These are phyloP conservation scores for Budorcas taxicolor DNA, from an alignment of 2,113 vertebrate genomes.

Conservation along the genomic window DNA sequence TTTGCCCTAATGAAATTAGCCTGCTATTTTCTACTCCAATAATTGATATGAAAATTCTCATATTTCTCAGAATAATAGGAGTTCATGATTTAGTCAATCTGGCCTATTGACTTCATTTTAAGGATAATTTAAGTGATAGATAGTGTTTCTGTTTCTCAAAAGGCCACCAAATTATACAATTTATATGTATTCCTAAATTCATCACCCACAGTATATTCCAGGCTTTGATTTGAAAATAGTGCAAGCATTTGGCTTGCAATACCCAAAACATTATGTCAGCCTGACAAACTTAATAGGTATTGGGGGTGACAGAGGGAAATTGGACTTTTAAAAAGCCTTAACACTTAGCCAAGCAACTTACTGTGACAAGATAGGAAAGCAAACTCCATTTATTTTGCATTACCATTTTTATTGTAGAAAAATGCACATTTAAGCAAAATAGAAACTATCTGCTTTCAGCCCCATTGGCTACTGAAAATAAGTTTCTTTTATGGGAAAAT, in stretches of 20 bases:
- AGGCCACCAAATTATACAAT: not conserved
- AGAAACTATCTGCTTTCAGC: constrained; percentile 70
- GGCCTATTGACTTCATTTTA: not conserved
- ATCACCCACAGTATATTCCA: not conserved
- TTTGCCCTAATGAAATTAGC: not conserved
- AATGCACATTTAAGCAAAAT: constrained; percentile 72
- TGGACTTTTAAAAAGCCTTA: constrained; percentile 62
- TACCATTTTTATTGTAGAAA: constrained; percentile 69
- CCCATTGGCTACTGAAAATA: constrained; percentile 69
- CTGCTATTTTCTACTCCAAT: not conserved
- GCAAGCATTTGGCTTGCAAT: constrained; percentile 16
- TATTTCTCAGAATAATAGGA: not conserved
- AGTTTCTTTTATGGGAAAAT: constrained; percentile 43
- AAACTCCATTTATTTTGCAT: constrained; percentile 76
- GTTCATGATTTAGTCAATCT: not conserved
- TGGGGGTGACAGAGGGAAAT: constrained; percentile 55
- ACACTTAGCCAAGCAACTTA: constrained; percentile 67
- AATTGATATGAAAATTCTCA: not conserved
- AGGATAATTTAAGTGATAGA: not conserved
- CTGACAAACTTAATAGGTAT: constrained; percentile 50
- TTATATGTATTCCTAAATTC: not conserved
- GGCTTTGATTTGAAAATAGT: constrained; percentile 48
- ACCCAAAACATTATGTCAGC: constrained; percentile 49
- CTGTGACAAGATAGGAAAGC: constrained; percentile 66
- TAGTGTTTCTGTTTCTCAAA: not conserved